Percentiles rank a stretch among this genome's conserved stretches.
Conservation (phyloP, 2,888 invertebrate species). For the Mechanitis mazaeus region DNA sequence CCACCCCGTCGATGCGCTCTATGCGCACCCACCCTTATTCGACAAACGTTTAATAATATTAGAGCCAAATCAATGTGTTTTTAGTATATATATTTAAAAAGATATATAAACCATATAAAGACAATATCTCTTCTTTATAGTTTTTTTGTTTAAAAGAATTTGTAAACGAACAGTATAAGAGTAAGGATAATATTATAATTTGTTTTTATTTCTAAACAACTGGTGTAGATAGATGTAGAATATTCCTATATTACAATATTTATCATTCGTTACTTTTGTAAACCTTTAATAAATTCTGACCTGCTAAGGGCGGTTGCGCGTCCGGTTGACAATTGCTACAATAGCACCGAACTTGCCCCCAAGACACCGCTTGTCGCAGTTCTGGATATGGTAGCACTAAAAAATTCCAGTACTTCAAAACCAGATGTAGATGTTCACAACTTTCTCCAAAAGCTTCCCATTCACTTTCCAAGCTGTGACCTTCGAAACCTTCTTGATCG, state of each 20-base stretch:
- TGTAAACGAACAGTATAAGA: too few species aligned
- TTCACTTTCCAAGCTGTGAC: slow-evolving; percentile 49
- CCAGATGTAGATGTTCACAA: slow-evolving; percentile 59
- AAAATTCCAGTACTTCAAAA: slow-evolving; percentile 61
- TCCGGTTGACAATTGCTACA: slow-evolving; percentile 57
- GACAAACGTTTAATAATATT: neutral
- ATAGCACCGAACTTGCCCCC: slow-evolving; percentile 60
- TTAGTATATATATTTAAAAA: too few species aligned
- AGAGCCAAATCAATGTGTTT: too few species aligned
- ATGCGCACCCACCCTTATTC: slow-evolving; percentile 63
- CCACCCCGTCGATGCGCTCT: slow-evolving; percentile 57
- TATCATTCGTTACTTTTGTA: neutral
- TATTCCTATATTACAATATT: neutral
- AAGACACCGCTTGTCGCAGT: slow-evolving; percentile 53
- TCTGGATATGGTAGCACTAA: slow-evolving; percentile 57
- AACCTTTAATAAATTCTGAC: slow-evolving; percentile 34
- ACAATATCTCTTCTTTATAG: too few species aligned
- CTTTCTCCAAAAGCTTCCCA: slow-evolving; percentile 55
- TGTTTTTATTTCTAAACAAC: too few species aligned
- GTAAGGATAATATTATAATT: too few species aligned
- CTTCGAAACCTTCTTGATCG: slow-evolving; percentile 46
- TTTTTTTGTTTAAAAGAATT: too few species aligned
- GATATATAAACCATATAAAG: too few species aligned
- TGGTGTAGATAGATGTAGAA: too few species aligned
- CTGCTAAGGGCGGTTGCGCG: slow-evolving; percentile 43